A percentile compares a stretch with the other conserved stretches of the same genome.
Evolutionary conservation across 2,113 vertebrate species (phyloP).

Genomic region (Triplophysa rosa): DNA sequence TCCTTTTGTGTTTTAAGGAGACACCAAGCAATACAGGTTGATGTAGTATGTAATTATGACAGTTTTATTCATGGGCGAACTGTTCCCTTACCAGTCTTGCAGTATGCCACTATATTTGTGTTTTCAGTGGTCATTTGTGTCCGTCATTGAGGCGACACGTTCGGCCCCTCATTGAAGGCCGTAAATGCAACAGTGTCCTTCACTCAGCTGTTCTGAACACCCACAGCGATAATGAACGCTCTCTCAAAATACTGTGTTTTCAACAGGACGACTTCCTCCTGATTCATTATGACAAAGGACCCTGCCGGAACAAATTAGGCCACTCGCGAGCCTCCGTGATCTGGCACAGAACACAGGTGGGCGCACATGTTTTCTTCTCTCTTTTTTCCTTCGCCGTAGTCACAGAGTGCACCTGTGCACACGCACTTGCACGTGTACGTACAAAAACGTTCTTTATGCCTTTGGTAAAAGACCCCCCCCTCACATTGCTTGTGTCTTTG

Average conservation of each 20-base stretch:
- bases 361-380: constrained; percentile 27
- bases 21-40: neutral
- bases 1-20: neutral
- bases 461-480: neutral
- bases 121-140: constrained; percentile 22
- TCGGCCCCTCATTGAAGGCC: neutral
- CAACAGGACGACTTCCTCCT: constrained; percentile 95
- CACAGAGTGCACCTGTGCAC: neutral
- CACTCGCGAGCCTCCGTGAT: constrained; percentile 98
- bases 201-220: constrained; percentile 25
- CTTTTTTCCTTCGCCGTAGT: neutral
- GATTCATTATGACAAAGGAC: constrained; percentile 98
- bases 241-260: constrained; percentile 35
- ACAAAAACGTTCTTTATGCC: neutral
- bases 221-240: constrained; percentile 12
- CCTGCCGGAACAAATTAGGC: constrained; percentile 96
- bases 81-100: neutral
- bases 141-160: neutral
- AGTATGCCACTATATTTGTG: constrained; percentile 5
- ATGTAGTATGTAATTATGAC: neutral
- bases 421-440: constrained; percentile 3
- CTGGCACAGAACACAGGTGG: constrained; percentile 99
- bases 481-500: too few species aligned
- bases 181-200: constrained; percentile 27
- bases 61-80: neutral